Conservation (phyloP, 2,797 vertebrate genomes). For the Tadarida brasiliensis region DNA sequence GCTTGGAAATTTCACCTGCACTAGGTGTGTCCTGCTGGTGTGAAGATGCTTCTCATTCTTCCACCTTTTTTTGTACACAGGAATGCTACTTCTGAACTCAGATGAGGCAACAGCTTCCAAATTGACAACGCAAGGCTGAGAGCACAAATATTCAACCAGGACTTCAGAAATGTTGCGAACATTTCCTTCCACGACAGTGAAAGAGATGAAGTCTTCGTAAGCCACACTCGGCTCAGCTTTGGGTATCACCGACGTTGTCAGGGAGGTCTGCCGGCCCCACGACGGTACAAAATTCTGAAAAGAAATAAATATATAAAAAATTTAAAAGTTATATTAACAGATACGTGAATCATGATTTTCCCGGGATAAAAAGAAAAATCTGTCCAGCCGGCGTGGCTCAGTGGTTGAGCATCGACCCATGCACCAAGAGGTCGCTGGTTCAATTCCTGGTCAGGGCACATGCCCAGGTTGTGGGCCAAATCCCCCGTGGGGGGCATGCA, state of each 20-base stretch:
- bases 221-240: conserved; percentile 67
- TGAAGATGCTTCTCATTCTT: conserved; percentile 86
- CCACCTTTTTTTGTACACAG: conserved; percentile 93
- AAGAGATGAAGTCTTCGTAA: conserved; percentile 90
- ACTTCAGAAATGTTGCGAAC: conserved; percentile 89
- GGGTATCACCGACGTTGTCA: conserved; percentile 83
- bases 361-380: not conserved
- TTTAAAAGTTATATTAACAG: not conserved
- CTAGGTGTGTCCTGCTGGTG: conserved; percentile 85
- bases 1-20: conserved; percentile 91
- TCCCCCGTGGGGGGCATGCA: too few relatives aligned
- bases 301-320: not conserved
- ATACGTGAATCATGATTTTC: not conserved
- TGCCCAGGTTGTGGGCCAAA: too few relatives aligned
- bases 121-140: conserved; percentile 90
- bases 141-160: conserved; percentile 92
- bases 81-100: conserved; percentile 88
- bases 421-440: too few relatives aligned
- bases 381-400: too few relatives aligned
- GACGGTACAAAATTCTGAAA: conserved; percentile 86
- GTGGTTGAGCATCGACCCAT: too few relatives aligned
- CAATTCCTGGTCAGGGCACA: too few relatives aligned
- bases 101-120: conserved; percentile 92
- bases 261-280: conserved; percentile 85
- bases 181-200: conserved; percentile 90